Evolutionary conservation across 2,888 invertebrate species (phyloP), one percentile per base, ranked within the genome.

Genomic region (Antheraea yamamai): DNA sequence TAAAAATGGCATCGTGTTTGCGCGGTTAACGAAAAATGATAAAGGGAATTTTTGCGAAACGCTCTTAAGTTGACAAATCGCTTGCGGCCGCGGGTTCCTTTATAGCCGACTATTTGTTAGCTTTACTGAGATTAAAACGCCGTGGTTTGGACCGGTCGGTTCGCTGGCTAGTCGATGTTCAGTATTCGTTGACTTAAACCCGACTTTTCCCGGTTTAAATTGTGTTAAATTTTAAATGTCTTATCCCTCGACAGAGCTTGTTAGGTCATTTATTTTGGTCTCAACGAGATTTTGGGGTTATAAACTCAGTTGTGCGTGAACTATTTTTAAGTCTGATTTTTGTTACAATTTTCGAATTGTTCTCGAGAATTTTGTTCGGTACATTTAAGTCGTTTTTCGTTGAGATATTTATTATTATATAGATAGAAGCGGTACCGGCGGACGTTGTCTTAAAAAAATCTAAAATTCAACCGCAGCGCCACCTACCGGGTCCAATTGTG

Each of bases 61-160:
- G 75, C 55, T 52, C 12, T 66, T 39, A 20, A 80, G 79, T 82
- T 84, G 84, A 88, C 84, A 87, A 87, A 87, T 86, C 78, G 83
- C 79, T 80, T 80, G 82, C 76, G 83, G 82, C 78, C 76, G 73
- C 74, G 76, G 75, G 72, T 76, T 79, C 75, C 81, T 80, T 81
- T 80, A 85, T 74, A 81, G 81, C 83, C 81, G 77, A 79, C 86
- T 84, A 88, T 88, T 86, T 84, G 85, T 88, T 85, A 83, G 82
- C 81, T 84, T 83, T 83, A 83, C 81, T 78, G 81, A 82, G 86
- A 86, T 87, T 87, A 87, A 87, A 87, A 87, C 81, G 79, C 81
- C 80, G 76, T 75, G 76, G 80, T n/a, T 39, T 39, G 39, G 39
- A 70, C 39, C 70, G 39, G 70, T n/a, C 18, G 18, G 64, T 35